Evolutionary conservation across 2,888 invertebrate species (phyloP).

Genomic region (Sinohyriopsis cumingii): DNA sequence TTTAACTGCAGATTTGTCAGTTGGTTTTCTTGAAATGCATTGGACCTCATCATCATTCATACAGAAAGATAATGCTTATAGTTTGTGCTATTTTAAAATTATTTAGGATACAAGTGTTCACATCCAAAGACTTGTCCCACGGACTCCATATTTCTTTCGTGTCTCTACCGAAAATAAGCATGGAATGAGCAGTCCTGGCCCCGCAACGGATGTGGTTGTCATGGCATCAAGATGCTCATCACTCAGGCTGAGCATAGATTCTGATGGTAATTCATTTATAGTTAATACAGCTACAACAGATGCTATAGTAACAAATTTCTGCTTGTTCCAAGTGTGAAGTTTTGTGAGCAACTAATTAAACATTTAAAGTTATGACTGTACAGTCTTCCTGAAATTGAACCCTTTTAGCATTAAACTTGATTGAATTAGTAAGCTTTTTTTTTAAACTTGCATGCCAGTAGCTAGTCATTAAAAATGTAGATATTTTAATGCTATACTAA

Average conservation of each 20-base stretch:
- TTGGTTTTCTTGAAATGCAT: too few relatives aligned
- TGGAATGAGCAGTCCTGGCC: slow-evolving; percentile 74
- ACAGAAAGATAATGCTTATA: too few relatives aligned
- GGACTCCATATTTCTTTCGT: slow-evolving; percentile 81
- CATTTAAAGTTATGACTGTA: too few relatives aligned
- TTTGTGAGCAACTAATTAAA: too few relatives aligned
- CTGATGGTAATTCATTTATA: slow-evolving; percentile 50
- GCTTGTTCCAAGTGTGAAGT: not conserved
- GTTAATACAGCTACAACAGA: not conserved
- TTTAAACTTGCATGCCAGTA: too few relatives aligned
- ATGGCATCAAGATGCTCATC: slow-evolving; percentile 39
- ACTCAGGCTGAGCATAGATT: slow-evolving; percentile 46
- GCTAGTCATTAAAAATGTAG: too few relatives aligned
- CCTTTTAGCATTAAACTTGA: too few relatives aligned
- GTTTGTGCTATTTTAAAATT: not conserved
- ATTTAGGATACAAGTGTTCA: slow-evolving; percentile 80
- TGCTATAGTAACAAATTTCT: not conserved
- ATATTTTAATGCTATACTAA: too few relatives aligned
- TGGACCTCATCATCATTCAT: too few relatives aligned
- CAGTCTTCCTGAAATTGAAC: too few relatives aligned
- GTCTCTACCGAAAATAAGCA: slow-evolving; percentile 84
- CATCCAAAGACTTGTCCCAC: slow-evolving; percentile 77
- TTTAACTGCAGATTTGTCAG: too few relatives aligned
- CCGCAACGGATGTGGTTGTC: slow-evolving; percentile 56
- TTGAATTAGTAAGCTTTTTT: too few relatives aligned